phyloP scores from a whole-genome alignment of 2,888 invertebrate species.

The Tipula unca region DNA sequence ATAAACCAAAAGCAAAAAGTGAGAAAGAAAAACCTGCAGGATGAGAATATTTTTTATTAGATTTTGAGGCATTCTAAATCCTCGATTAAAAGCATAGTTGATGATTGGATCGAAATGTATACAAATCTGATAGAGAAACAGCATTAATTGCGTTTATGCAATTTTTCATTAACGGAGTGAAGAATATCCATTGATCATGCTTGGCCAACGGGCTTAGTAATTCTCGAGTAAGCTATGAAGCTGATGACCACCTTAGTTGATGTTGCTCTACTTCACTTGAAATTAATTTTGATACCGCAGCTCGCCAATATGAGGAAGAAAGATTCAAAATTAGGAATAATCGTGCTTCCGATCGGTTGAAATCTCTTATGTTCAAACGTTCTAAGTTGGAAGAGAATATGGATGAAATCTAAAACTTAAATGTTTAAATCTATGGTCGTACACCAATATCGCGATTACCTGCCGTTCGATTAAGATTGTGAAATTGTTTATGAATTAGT shows the following conservation, averaged over 20 bases:
- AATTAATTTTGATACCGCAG: constrained; percentile 93
- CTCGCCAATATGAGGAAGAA: constrained; percentile 95
- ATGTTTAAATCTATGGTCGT: constrained; percentile 99
- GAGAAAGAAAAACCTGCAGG: constrained; percentile 44
- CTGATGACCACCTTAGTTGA: constrained; percentile 98
- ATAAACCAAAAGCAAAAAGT: not conserved
- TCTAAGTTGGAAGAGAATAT: constrained; percentile 97
- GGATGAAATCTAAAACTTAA: constrained; percentile 98
- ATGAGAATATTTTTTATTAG: constrained; percentile 76
- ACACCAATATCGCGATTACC: constrained; percentile 93
- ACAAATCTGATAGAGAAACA: constrained; percentile 83
- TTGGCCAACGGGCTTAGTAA: constrained; percentile 95
- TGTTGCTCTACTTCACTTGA: constrained; percentile 91
- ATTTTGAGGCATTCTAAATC: constrained; percentile 75
- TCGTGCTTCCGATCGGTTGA: constrained; percentile 85
- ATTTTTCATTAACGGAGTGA: constrained; percentile 97
- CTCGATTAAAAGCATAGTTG: constrained; percentile 79
- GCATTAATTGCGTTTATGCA: constrained; percentile 93
- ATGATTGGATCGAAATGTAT: constrained; percentile 99
- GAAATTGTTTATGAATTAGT: constrained; percentile 99
- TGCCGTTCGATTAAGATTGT: constrained; percentile 96
- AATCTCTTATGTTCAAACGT: constrained; percentile 83
- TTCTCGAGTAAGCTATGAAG: constrained; percentile 96
- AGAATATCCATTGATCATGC: constrained; percentile 96
- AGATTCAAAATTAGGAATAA: constrained; percentile 72